Evolutionary conservation across 2,888 invertebrate species (phyloP), one percentile per base, ranked within the genome.

Genomic region (Geophilus truncorum): DNA sequence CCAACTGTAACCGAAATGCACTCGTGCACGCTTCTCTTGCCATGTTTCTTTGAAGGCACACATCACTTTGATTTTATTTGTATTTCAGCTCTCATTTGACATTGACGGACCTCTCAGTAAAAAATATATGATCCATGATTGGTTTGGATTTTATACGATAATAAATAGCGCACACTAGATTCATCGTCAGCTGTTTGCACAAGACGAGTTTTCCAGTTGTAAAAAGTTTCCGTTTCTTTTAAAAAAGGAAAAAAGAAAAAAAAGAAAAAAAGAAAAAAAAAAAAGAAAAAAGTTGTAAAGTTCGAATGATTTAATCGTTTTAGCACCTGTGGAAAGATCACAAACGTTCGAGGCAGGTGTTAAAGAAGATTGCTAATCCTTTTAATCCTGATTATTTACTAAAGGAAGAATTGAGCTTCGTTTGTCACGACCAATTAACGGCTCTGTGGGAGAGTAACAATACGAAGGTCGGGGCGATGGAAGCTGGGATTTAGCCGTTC

Each of bases 1-100:
- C 70, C 70, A 70, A 70, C 70, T 70, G 70, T 70, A 70, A 70
- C 70, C 70, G 70, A 70, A 70, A 70, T 70, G 70, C 70, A 70
- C 70, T 70, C 70, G 70, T 70, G 70, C 70, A 70, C 70, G 70
- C 70, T 70, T 70, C 70, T 70, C 70, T 70, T 70, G 70, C 70
- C 70, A 70, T 70, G 70, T 70, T 70, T 70, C 70, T 70, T 70
- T 70, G 25, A 70, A 70, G 70, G 70, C 70, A 70, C 70, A 70
- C 70, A 28, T 70, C 70, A 70, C 70, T 70, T 70, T 70, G 70
- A 70, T 70, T 70, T 28, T 70, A 70, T 70, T 70, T 70, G 70
- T 70, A 70, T 70, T 25, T 70, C 70, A 28, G 28, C 70, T 70
- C 70, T 70, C 70, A 28, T 70, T 70, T 70, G 70, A 70, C 70